Conservation (phyloP, 2,797 vertebrate species). For the Percopsis omiscomaycus region DNA sequence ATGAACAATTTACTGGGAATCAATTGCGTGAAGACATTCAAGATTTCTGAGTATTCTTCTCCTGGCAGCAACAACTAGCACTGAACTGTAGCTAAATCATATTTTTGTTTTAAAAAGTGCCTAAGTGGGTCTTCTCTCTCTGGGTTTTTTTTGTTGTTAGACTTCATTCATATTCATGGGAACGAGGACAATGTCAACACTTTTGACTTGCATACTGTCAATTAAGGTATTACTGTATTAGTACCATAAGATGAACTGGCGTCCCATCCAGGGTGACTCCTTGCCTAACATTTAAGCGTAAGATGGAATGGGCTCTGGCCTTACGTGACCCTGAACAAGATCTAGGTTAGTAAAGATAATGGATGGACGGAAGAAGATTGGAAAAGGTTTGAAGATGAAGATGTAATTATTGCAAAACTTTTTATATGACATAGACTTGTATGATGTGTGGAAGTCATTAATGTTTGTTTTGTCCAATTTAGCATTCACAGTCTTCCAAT, state of each 20-base stretch:
- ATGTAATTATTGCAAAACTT: slow-evolving; percentile 46
- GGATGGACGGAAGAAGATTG: slow-evolving; percentile 12
- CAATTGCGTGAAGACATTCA: slow-evolving; percentile 37
- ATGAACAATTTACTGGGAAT: slow-evolving; percentile 54
- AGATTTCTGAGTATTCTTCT: slow-evolving; percentile 36
- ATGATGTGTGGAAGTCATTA: slow-evolving; percentile 60
- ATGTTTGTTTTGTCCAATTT: slow-evolving; percentile 38
- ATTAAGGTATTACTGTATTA: slow-evolving; percentile 27
- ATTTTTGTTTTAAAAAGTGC: slow-evolving; percentile 65
- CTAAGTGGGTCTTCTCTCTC: slow-evolving; percentile 55
- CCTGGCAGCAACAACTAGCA: slow-evolving; percentile 50
- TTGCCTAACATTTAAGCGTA: no score
- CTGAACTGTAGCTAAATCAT: slow-evolving; percentile 69
- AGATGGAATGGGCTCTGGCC: no score
- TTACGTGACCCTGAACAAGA: no score
- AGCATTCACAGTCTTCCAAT: slow-evolving; percentile 64
- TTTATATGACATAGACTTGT: slow-evolving; percentile 57
- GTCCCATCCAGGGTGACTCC: no score
- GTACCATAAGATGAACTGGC: no score
- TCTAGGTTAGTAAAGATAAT: no score
- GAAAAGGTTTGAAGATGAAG: slow-evolving; percentile 41
- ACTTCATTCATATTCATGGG: slow-evolving; percentile 40
- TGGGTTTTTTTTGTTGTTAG: slow-evolving; percentile 15
- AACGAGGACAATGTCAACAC: slow-evolving; percentile 20
- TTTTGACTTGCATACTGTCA: slow-evolving; percentile 30